phyloP scores from a whole-genome alignment of 2,113 vertebrate genomes.

The Eira barbara region DNA sequence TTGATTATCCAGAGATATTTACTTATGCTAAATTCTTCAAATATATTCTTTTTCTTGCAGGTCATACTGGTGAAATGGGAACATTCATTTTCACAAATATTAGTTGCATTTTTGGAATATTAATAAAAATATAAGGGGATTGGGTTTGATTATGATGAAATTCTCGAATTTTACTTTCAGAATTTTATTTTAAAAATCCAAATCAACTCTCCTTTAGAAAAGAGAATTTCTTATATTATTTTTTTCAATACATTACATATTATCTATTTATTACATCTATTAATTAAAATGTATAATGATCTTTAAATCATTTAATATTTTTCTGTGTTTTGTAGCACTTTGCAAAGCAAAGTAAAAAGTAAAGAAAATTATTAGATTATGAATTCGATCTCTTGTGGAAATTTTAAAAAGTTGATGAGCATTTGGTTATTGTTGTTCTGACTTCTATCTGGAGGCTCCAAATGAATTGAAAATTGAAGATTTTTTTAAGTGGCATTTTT shows the following conservation, averaged over 20 bases:
- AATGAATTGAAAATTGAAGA: background rate
- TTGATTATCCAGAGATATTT: background rate
- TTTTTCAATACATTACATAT: background rate
- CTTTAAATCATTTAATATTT: background rate
- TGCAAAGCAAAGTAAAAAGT: background rate
- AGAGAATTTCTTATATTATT: background rate
- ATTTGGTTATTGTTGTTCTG: background rate
- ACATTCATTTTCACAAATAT: background rate
- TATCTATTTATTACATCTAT: background rate
- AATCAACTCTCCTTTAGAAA: background rate
- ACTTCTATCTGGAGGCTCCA: background rate
- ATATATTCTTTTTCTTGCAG: background rate
- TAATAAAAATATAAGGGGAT: background rate
- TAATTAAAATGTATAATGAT: background rate
- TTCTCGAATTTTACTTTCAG: background rate
- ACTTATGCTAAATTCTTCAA: background rate
- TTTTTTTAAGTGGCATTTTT: conserved; percentile 19
- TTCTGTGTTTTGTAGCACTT: background rate
- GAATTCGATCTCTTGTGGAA: background rate
- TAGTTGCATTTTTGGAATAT: background rate
- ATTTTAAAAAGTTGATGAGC: background rate
- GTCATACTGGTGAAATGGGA: background rate
- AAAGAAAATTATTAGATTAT: background rate
- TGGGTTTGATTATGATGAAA: background rate
- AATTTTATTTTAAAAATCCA: background rate